Conservation (phyloP, 2,797 vertebrate species). For the Sphaeramia orbicularis region DNA sequence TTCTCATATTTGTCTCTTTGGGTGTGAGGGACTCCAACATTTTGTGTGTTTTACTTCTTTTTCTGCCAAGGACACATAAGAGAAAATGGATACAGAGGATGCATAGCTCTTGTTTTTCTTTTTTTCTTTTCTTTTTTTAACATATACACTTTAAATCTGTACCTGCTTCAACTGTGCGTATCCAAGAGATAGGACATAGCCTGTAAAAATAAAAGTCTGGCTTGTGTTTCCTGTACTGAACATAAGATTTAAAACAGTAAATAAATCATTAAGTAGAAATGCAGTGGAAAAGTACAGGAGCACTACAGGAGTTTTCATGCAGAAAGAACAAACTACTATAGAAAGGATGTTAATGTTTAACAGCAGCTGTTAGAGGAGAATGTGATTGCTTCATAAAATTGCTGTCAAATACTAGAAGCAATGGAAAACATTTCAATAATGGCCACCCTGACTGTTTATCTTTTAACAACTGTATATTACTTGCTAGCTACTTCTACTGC, state of each 20-base stretch:
- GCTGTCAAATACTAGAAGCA: slow-evolving; percentile 56
- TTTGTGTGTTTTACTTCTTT: slow-evolving; percentile 72
- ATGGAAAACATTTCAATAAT: slow-evolving; percentile 59
- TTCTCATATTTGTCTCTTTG: slow-evolving; percentile 73
- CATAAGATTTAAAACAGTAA: slow-evolving; percentile 25
- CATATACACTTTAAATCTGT: slow-evolving; percentile 55
- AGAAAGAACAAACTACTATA: slow-evolving; percentile 41
- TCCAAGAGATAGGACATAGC: slow-evolving; percentile 53
- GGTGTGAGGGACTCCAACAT: slow-evolving; percentile 55
- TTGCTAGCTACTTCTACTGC: slow-evolving; percentile 78
- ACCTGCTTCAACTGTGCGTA: slow-evolving; percentile 69
- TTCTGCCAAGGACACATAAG: slow-evolving; percentile 77
- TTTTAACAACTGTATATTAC: slow-evolving; percentile 79
- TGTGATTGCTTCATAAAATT: slow-evolving; percentile 58
- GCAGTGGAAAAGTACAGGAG: slow-evolving; percentile 56
- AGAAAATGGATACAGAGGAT: slow-evolving; percentile 54
- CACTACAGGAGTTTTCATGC: slow-evolving; percentile 49
- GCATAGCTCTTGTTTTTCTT: slow-evolving; percentile 44
- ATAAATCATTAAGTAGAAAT: slow-evolving; percentile 51
- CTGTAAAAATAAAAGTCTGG: slow-evolving; percentile 18
- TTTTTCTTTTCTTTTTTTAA: slow-evolving; percentile 3
- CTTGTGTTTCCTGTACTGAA: slow-evolving; percentile 11
- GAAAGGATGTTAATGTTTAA: slow-evolving; percentile 63
- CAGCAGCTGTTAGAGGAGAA: slow-evolving; percentile 55
- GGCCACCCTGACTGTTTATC: slow-evolving; percentile 80